Evolutionary conservation across 2,888 invertebrate genomes (phyloP).

Genomic region (Ariolimax columbianus): DNA sequence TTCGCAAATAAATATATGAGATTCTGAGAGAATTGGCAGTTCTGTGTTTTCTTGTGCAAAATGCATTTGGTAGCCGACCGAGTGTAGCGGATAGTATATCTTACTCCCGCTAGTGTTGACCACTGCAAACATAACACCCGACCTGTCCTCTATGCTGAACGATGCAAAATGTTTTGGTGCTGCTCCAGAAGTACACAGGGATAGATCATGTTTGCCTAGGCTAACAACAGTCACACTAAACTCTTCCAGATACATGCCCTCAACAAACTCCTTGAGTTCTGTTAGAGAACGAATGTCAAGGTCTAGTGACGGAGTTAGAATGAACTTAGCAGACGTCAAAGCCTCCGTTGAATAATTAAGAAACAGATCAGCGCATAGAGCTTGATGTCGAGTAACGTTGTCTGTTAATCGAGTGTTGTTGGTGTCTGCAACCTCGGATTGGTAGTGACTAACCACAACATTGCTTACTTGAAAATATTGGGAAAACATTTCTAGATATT

Average conservation of each 20-base stretch:
- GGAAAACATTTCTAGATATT: neutral
- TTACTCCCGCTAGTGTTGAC: neutral
- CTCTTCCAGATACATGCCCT: neutral
- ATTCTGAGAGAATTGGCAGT: neutral
- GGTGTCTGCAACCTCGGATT: neutral
- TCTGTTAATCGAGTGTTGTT: neutral
- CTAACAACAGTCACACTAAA: neutral
- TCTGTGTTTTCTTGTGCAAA: neutral
- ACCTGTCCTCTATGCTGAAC: neutral
- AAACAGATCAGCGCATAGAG: neutral
- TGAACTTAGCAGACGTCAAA: neutral
- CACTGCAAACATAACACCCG: neutral
- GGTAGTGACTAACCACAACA: neutral
- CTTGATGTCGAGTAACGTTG: neutral
- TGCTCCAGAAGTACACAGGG: neutral
- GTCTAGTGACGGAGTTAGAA: neutral
- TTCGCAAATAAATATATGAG: conserved; percentile 15
- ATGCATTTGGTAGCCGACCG: neutral
- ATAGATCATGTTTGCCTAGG: neutral
- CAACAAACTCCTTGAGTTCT: neutral
- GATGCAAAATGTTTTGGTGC: neutral
- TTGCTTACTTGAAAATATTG: neutral
- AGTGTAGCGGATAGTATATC: neutral
- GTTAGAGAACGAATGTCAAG: neutral
- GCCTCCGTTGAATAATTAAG: no score